Base-by-base conservation (phyloP, 23 tunicate genomes). In the Styela plicata region DNA sequence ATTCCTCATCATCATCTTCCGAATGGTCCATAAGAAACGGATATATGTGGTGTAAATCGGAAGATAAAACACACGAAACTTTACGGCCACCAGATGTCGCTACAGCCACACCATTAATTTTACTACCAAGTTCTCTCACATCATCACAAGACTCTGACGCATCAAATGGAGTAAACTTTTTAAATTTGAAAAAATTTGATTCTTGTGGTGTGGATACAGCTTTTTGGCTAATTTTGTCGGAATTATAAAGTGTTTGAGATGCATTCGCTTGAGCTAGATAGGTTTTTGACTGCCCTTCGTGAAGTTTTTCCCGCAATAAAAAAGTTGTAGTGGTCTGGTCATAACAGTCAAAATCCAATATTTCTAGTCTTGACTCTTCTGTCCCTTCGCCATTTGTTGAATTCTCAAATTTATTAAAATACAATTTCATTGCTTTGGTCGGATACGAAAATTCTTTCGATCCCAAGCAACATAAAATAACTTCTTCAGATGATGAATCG, bases 81-180 rank as follows among this genome's bases (percentile, higher is more conserved):
- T 83, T 88, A 33, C 93, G 78, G 0, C 71, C 30, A 2, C 93
- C 93, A 27, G 93, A 83, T 62, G 83, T n/a, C 34, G 93, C 86
- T 22, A 88, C 74, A 37, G 34, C 2, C 1, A 70, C 34, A 2
- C 62, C 63, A 29, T 44, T 44, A 22, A 24, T 22, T 76, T 44
- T 76, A 28, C 52, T 76, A 44, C 29, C 64, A 18, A 76, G 30
- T 26, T 52, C 81, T n/a, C 81, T n/a, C 21, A 71, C 36, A 29
- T 71, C 77, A 17, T 32, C 20, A 30, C 77, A 19, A 20, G 29
- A 71, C 16, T n/a, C 36, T 3, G 34, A 30, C 5, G 35, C 77
- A 17, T 71, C 36, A 30, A 27, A 21, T 34, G 16, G 53, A 52
- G 81, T 71, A 1, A 25, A 44, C 24, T 36, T 13, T 23, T 1